Percentiles rank a stretch among this genome's conserved stretches.
These are phyloP conservation scores for Amblyteles armatorius DNA, from an alignment of 2,888 invertebrate genomes.

Conservation along the genomic window DNA sequence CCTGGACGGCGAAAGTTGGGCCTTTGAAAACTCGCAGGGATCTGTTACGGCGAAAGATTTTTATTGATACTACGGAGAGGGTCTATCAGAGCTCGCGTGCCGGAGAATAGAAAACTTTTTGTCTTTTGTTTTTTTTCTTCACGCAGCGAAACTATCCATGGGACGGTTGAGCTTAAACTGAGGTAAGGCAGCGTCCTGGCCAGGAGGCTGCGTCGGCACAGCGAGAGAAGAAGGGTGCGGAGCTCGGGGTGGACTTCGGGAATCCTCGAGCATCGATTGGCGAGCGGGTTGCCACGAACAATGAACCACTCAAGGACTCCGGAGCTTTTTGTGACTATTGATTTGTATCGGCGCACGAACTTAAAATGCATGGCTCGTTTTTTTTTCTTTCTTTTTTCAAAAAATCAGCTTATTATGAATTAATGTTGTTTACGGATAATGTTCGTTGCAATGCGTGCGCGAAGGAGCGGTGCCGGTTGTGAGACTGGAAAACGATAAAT, in stretches of 20 bases:
- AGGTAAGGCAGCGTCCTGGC: slow-evolving; percentile 82
- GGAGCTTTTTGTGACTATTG: slow-evolving; percentile 16
- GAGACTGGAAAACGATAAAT: not conserved
- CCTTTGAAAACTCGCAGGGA: slow-evolving; percentile 20
- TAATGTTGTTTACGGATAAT: not conserved
- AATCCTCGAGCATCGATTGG: slow-evolving; percentile 73
- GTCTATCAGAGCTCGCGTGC: not conserved
- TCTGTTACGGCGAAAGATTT: slow-evolving; percentile 12
- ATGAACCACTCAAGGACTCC: slow-evolving; percentile 20
- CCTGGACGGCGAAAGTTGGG: slow-evolving; percentile 11
- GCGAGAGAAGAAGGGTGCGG: slow-evolving; percentile 74
- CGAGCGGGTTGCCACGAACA: slow-evolving; percentile 39
- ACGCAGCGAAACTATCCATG: slow-evolving; percentile 76
- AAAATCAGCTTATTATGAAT: not conserved
- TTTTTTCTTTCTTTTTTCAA: not conserved
- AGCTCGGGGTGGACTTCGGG: slow-evolving; percentile 76
- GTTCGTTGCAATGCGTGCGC: not conserved
- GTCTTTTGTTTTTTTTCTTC: slow-evolving; percentile 28
- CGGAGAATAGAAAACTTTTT: slow-evolving; percentile 41
- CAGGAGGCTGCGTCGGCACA: slow-evolving; percentile 80
- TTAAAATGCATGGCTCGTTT: not conserved
- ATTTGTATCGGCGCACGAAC: not conserved
- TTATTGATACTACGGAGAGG: slow-evolving; percentile 33
- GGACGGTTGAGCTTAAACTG: slow-evolving; percentile 81
- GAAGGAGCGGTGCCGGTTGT: not conserved